These are phyloP conservation scores for Phengaris arion DNA, from an alignment of 2,888 invertebrate species.

Conservation along the genomic window DNA sequence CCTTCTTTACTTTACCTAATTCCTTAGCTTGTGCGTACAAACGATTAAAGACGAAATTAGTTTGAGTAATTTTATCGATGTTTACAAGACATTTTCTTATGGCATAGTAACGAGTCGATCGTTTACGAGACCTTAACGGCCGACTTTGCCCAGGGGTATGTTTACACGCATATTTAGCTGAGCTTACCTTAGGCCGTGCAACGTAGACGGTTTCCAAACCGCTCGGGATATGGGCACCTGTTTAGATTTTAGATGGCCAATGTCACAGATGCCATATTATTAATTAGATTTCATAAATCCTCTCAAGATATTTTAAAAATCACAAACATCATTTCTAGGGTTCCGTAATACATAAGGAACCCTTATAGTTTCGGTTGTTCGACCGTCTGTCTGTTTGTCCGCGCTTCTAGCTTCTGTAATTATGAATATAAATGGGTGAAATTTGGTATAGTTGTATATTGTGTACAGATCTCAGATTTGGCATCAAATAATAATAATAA, in stretches of 20 bases:
- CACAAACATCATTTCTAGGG: too few relatives aligned
- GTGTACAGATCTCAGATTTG: too few relatives aligned
- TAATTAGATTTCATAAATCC: not conserved
- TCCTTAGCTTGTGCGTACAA: slow-evolving; percentile 19
- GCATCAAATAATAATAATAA: too few relatives aligned
- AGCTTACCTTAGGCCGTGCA: slow-evolving; percentile 36
- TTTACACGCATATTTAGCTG: slow-evolving; percentile 60
- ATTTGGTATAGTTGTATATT: too few relatives aligned
- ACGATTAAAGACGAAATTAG: slow-evolving; percentile 31
- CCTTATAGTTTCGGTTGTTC: too few relatives aligned
- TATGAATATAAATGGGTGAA: too few relatives aligned
- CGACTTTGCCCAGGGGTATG: slow-evolving; percentile 58
- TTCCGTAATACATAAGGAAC: too few relatives aligned
- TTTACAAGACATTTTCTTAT: slow-evolving; percentile 42
- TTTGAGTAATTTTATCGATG: slow-evolving; percentile 33
- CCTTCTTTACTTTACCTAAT: slow-evolving; percentile 14
- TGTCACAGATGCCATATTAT: not conserved
- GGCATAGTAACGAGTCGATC: slow-evolving; percentile 55
- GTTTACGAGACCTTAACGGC: slow-evolving; percentile 65
- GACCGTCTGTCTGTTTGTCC: too few relatives aligned
- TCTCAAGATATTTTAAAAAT: too few relatives aligned
- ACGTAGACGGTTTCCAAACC: slow-evolving; percentile 48
- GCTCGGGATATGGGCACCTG: slow-evolving; percentile 10
- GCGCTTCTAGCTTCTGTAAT: too few relatives aligned
- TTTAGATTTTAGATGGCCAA: not conserved